These are phyloP conservation scores for Fragum whitleyi DNA, from an alignment of 2,888 invertebrate species.

Conservation along the genomic window DNA sequence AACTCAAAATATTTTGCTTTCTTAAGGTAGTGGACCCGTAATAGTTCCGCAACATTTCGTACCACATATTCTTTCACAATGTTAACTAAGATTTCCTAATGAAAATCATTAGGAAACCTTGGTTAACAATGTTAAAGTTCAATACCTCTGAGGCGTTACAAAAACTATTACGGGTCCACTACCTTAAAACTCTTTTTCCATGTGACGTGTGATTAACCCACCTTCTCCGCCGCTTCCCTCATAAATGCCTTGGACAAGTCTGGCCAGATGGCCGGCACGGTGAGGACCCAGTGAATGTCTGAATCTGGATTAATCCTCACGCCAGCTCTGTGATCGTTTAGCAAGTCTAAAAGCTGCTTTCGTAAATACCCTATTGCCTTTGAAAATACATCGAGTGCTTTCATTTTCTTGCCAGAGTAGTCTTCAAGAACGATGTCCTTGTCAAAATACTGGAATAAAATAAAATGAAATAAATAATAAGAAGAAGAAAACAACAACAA, in stretches of 20 bases:
- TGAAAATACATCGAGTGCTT: conserved; percentile 54
- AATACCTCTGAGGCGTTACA: no score
- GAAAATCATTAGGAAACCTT: no score
- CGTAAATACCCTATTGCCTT: conserved; percentile 50
- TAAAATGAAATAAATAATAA: not conserved
- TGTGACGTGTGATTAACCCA: no score
- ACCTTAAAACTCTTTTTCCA: no score
- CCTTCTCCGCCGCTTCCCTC: conserved; percentile 9
- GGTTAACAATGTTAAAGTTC: no score
- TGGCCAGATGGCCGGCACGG: conserved; percentile 9
- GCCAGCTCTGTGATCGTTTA: not conserved
- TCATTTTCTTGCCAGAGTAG: conserved; percentile 40
- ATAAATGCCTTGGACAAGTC: conserved; percentile 9
- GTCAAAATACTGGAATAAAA: conserved; percentile 32
- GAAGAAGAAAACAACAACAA: no score
- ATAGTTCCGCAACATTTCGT: no score
- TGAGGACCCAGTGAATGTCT: conserved; percentile 6
- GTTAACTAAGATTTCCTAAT: no score
- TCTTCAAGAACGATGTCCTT: conserved; percentile 50
- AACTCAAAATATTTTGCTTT: no score
- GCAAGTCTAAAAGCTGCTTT: not conserved
- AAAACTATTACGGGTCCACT: no score
- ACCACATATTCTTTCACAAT: no score
- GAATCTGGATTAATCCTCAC: not conserved
- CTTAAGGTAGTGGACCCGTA: no score